Conservation (phyloP, 1,140 invertebrate genomes). For the Aphis craccivora region DNA sequence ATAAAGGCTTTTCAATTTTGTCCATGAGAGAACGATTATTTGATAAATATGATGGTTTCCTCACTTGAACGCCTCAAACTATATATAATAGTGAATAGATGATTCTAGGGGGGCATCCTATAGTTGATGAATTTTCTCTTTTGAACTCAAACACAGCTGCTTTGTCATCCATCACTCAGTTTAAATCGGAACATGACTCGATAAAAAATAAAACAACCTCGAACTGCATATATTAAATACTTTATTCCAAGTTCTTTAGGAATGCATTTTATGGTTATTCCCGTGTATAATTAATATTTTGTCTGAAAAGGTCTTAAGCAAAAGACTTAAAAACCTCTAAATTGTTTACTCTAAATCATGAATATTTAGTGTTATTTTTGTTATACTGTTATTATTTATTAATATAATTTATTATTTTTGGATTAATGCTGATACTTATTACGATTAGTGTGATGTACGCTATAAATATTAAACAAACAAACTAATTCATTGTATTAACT, state of each 20-base stretch:
- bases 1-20: not conserved
- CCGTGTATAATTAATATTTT: constrained; percentile 1
- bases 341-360: not conserved
- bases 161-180: not conserved
- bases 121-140: not conserved
- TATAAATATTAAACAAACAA: not conserved
- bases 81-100: not conserved
- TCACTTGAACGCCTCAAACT: not conserved
- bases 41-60: not conserved
- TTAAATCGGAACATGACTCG: not conserved
- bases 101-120: not conserved
- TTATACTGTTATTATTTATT: not conserved
- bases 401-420: too few relatives aligned
- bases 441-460: not conserved
- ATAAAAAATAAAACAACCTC: not conserved
- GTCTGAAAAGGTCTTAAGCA: not conserved
- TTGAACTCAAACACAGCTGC: not conserved
- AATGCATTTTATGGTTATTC: not conserved
- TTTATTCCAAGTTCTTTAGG: not conserved
- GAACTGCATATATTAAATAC: not conserved
- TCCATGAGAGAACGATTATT: not conserved
- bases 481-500: not conserved
- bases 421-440: not conserved
- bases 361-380: not conserved
- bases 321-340: not conserved